Percentiles rank a stretch among this genome's conserved stretches.
Conservation (phyloP, 2,888 invertebrate species). For the Cosmia trapezina region DNA sequence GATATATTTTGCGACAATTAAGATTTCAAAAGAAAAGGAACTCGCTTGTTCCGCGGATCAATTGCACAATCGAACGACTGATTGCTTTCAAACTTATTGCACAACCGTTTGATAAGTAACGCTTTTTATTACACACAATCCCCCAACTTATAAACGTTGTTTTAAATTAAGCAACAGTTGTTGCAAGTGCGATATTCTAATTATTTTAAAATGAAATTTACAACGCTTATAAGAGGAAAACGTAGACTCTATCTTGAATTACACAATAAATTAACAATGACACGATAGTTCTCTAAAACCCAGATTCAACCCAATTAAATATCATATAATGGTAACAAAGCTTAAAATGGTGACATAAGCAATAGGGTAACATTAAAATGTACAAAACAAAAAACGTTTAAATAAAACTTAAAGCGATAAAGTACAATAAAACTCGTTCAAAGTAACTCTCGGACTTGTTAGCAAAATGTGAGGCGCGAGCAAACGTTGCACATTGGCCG, state of each 20-base stretch:
- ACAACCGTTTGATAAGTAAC: slow-evolving; percentile 76
- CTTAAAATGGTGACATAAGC: slow-evolving; percentile 83
- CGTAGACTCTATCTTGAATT: slow-evolving; percentile 46
- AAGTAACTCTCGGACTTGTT: slow-evolving; percentile 80
- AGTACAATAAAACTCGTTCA: slow-evolving; percentile 77
- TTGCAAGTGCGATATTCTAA: slow-evolving; percentile 57
- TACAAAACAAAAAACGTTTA: slow-evolving; percentile 77
- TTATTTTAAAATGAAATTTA: slow-evolving; percentile 37
- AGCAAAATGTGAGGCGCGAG: slow-evolving; percentile 80
- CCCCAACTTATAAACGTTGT: slow-evolving; percentile 66
- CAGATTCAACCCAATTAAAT: slow-evolving; percentile 72
- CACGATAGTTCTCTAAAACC: slow-evolving; percentile 65
- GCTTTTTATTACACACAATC: slow-evolving; percentile 69
- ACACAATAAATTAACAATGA: slow-evolving; percentile 71
- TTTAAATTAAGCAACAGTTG: slow-evolving; percentile 60
- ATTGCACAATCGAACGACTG: slow-evolving; percentile 78
- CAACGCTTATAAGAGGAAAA: slow-evolving; percentile 55
- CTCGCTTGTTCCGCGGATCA: slow-evolving; percentile 73
- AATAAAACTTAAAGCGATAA: slow-evolving; percentile 77
- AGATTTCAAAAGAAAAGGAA: slow-evolving; percentile 86
- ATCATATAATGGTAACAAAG: slow-evolving; percentile 84
- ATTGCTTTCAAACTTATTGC: slow-evolving; percentile 73
- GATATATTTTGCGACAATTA: slow-evolving; percentile 89
- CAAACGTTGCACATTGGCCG: slow-evolving; percentile 76
- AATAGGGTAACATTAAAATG: slow-evolving; percentile 76